These are phyloP conservation scores for Tor tambroides DNA, from an alignment of 2,113 vertebrate species.

Conservation along the genomic window DNA sequence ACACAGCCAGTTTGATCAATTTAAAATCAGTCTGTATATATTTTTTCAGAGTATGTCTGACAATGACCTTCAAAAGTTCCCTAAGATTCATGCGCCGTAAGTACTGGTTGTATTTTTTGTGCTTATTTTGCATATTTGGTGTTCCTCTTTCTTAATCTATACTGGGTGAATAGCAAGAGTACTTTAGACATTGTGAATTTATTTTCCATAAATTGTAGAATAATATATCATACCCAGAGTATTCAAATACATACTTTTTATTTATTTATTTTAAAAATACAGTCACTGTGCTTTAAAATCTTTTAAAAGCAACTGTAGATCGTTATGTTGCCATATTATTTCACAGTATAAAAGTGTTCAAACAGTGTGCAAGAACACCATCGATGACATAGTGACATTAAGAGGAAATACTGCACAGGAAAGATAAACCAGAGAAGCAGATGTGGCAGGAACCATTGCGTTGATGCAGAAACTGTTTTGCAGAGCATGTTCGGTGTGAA, in stretches of 20 bases:
- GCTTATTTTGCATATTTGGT: neutral
- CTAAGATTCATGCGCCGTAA: slow-evolving; percentile 91
- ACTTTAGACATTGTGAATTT: no score
- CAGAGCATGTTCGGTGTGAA: neutral
- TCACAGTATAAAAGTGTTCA: neutral
- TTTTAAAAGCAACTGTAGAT: neutral
- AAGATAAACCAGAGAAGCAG: slow-evolving; percentile 55
- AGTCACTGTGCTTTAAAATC: neutral
- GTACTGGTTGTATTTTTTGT: slow-evolving; percentile 65
- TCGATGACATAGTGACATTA: slow-evolving; percentile 36
- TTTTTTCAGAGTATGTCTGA: slow-evolving; percentile 90
- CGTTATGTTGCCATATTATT: neutral
- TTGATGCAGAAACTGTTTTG: slow-evolving; percentile 16
- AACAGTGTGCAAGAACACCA: neutral
- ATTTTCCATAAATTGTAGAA: neutral
- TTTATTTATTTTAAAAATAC: neutral
- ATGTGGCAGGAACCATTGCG: slow-evolving; percentile 50
- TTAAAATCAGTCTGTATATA: no score
- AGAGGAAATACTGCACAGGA: slow-evolving; percentile 55
- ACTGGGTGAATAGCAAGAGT: neutral
- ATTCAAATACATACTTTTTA: neutral
- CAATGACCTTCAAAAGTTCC: slow-evolving; percentile 93
- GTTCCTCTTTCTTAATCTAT: neutral
- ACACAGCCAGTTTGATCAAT: no score
- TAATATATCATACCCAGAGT: neutral